These are phyloP conservation scores for Smittia aterrima DNA, from an alignment of 2,888 invertebrate genomes.

Conservation along the genomic window DNA sequence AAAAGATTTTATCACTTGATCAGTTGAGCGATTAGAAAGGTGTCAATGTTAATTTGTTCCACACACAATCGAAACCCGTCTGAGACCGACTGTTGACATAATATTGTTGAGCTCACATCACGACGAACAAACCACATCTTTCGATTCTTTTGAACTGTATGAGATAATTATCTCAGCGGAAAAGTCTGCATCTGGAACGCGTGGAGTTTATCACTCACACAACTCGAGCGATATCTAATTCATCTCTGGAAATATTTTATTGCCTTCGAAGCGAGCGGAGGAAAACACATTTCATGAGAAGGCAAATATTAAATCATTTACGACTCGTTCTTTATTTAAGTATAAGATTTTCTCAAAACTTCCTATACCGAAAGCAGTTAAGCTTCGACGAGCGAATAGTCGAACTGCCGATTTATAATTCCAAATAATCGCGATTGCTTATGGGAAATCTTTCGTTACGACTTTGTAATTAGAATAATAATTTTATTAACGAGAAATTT, in stretches of 20 bases:
- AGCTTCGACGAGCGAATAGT: background rate
- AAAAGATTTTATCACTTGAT: background rate
- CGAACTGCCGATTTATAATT: background rate
- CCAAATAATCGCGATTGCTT: too few species aligned
- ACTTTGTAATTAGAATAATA: constrained; percentile 33
- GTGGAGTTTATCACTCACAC: background rate
- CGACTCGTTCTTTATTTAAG: constrained; percentile 4
- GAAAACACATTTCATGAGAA: constrained; percentile 13
- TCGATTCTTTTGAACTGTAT: background rate
- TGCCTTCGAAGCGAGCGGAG: too few species aligned
- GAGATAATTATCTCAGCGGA: background rate
- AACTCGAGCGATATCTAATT: background rate
- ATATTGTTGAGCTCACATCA: too few species aligned
- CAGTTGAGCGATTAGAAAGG: constrained; percentile 23
- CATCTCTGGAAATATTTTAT: background rate
- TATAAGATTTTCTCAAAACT: constrained; percentile 5
- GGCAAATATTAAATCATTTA: constrained; percentile 21
- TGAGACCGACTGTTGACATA: background rate
- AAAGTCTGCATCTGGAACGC: background rate
- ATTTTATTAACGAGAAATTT: constrained; percentile 13
- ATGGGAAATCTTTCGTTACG: too few species aligned
- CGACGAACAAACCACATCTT: background rate
- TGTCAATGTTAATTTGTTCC: constrained; percentile 24
- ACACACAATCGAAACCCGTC: background rate
- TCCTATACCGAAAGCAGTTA: background rate